A percentile compares a stretch with the other conserved stretches of the same genome.
Conservation (phyloP, 2,113 vertebrate species). For the Struthidea cinerea region DNA sequence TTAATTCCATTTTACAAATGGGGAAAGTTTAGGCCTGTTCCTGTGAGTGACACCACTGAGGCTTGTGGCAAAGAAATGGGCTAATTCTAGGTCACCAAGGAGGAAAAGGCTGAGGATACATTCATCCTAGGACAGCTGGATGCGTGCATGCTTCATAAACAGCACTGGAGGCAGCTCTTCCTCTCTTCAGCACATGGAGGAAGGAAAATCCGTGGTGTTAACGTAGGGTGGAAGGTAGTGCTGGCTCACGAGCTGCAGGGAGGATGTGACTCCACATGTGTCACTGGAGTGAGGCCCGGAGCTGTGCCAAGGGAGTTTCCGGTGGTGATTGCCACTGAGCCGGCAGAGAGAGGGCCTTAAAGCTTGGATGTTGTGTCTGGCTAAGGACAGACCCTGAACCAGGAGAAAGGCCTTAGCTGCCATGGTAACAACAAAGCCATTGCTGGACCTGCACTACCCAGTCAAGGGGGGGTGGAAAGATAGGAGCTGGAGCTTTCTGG, state of each 20-base stretch:
- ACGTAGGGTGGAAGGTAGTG: not conserved
- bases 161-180: not conserved
- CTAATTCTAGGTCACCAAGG: not conserved
- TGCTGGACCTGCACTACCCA: not conserved
- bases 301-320: not conserved
- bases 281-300: not conserved
- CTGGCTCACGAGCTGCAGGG: not conserved
- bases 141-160: rapidly evolving
- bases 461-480: rapidly evolving
- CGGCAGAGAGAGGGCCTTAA: not conserved
- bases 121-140: not conserved
- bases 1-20: not conserved
- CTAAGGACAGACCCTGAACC: not conserved
- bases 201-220: not conserved
- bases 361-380: not conserved
- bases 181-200: not conserved
- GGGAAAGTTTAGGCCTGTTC: not conserved
- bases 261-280: not conserved
- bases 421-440: not conserved
- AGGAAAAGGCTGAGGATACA: not conserved
- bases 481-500: not conserved
- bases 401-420: not conserved
- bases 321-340: rapidly evolving
- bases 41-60: not conserved
- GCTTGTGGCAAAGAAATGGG: not conserved